Evolutionary conservation across 23 tunicate species (phyloP), one percentile per base, ranked within the genome.

Genomic region (Halocynthia roretzi): DNA sequence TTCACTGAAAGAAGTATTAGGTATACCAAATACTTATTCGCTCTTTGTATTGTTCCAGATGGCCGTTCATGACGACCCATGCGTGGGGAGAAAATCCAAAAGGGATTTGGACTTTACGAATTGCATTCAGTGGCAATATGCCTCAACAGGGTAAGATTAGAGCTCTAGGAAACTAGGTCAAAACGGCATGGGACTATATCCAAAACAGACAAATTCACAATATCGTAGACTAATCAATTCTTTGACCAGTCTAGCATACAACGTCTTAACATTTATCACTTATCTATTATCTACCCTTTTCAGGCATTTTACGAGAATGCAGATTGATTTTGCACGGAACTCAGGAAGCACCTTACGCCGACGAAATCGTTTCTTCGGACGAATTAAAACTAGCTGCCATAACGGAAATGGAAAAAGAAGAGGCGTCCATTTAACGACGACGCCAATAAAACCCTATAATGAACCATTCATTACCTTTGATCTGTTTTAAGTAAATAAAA

Each of bases 61-160:
- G 99, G 99, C 99, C 99, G 7, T 94, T 94, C 70, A 88, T 94
- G 95, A 87, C 99, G 44, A 88, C 94, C n/a, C 95, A 94, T 78
- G 84, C 87, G 7, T 94, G 99, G 99, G 99, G 99, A 7, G 99
- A 94, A 67, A 87, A 88, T 68, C 95, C 99, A 0, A 63, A 79
- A 50, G 99, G 99, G 53, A 72, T 40, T 7, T 94, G 99, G 99
- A 88, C 15, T 7, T 72, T 94, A 11, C 51, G 83, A 50, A 76
- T 94, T 50, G 87, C 77, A 6, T 88, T 94, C 73, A 88, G 76
- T 0, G 88, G 85, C 52, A 72, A 77, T 0, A 50, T 6, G 23
- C 89, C 93, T 8, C 93, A 93, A 76, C 50, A 76, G 76, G 93
- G 93, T 86, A 8, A 51, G 86, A 19, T 19, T 10, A 48, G 4